Evolutionary conservation across 1,140 invertebrate species (phyloP), one percentile per base, ranked within the genome.

Genomic region (Hesperophylax magnus): DNA sequence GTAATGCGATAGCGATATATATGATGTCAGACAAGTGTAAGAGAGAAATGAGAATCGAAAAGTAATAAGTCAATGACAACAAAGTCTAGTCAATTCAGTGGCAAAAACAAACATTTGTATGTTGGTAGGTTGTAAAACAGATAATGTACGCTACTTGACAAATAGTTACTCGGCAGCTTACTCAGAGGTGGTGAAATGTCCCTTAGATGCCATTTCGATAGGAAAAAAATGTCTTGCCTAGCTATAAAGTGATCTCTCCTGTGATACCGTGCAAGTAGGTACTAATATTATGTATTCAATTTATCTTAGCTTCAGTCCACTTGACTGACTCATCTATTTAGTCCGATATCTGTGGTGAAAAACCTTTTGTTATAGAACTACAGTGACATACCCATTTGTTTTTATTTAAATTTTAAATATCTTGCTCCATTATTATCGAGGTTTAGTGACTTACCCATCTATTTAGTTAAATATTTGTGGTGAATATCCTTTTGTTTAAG

Each of bases 181-280:
- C n/a, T n/a, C n/a, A n/a, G n/a, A n/a, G n/a, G n/a, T n/a, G n/a
- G n/a, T n/a, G n/a, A n/a, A n/a, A n/a, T n/a, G n/a, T n/a, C n/a
- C n/a, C n/a, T n/a, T 39, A 39, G 34, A 39, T 8, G 8, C 34
- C 34, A 39, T 39, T 39, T 39, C 7, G 1, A 39, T 39, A n/a
- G n/a, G 34, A 8, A 22, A 5, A 5, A 34, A 34, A 27, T 34
- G 17, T 67, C 63, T 67, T 67, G 76, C 61, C 61, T 81, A 81
- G 77, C 58, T 24, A 67, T 77, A 69, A 82, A 75, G 77, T 82
- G 81, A 82, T 82, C 71, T 82, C 61, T 82, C 71, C 81, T 82
- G 81, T 82, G 81, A 82, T 82, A 82, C 31, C 34, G 22, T 72
- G 67, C 77, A 47, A 24, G 67, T 81, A 75, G 67, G 56, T 78